These are phyloP conservation scores for Pomacea maculata DNA, from an alignment of 1,140 invertebrate species.

Conservation along the genomic window DNA sequence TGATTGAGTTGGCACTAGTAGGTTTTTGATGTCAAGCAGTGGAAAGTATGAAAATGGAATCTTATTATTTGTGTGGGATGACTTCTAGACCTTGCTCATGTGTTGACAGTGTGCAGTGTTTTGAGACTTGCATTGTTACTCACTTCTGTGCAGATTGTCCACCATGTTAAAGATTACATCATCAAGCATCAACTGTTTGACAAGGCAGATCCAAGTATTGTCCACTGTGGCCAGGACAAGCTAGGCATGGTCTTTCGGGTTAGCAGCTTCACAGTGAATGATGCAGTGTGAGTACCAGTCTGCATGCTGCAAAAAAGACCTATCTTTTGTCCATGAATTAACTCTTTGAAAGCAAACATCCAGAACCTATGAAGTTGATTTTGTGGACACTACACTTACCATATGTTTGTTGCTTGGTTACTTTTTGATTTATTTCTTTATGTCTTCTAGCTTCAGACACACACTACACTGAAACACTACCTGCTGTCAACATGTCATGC, in stretches of 20 bases:
- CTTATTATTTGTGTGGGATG: neutral
- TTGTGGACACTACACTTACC: no score
- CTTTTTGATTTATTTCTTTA: neutral
- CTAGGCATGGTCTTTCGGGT: constrained; percentile 45
- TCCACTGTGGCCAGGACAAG: constrained; percentile 43
- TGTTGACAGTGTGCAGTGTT: no score
- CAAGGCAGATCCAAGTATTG: constrained; percentile 35
- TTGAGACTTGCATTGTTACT: neutral
- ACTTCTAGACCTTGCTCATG: neutral
- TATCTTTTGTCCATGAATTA: no score
- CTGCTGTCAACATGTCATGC: no score
- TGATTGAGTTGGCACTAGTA: neutral
- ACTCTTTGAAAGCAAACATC: no score
- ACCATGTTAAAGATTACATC: constrained; percentile 52
- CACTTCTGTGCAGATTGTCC: constrained; percentile 36
- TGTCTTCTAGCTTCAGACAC: no score
- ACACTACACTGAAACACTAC: no score
- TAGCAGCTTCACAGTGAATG: constrained; percentile 42
- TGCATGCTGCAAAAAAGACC: no score
- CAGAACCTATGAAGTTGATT: no score
- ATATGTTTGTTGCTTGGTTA: no score
- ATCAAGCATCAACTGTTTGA: constrained; percentile 42
- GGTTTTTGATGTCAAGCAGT: neutral
- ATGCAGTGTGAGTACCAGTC: constrained; percentile 48
- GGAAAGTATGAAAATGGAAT: neutral